Base-by-base conservation (phyloP, 2,888 invertebrate species). In the Nysson spinosus region DNA sequence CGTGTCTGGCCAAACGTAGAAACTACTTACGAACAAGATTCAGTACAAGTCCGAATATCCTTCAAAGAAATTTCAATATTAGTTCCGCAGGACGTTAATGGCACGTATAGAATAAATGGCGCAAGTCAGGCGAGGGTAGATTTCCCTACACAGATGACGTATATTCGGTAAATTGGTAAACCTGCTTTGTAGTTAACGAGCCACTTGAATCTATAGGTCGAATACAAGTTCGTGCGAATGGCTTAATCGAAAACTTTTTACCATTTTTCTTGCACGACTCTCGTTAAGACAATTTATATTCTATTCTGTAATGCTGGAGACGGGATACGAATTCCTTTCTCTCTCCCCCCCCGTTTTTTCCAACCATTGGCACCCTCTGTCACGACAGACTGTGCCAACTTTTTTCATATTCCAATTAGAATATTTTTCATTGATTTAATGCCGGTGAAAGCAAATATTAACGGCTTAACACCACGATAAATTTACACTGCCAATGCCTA, bases 371-470 rank as follows among this genome's bases (percentile, higher is more conserved):
- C 65, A 56, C 63, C 62, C 47, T 55, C 32, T 56, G 60, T 72
- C 66, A 66, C 57, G 32, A 42, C 26, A 43, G 44, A 26, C 50
- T 62, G 81, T 72, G 83, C 84, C 83, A 86, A 86, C 86, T 86
- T 86, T 87, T 87, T 86, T 85, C 86, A 85, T 86, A 85, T 86
- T 85, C 86, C 86, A 87, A 87, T 86, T 86, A 86, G 86, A 83
- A 85, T 85, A 86, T 86, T 86, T 86, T 80, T 78, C 85, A 84
- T 85, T 87, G 86, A 87, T 87, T 87, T 87, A 86, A 79, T 75
- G 81, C 81, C 78, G 28, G 72, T 78, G 78, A 77, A 77, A 78
- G 84, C 83, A 80, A 83, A 83, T 84, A 86, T 86, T 86, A 87
- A 85, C 86, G 85, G 80, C 82, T 83, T 81, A 82, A 82, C 80